Conservation (phyloP, 2,888 invertebrate genomes). For the Andrena dorsata region DNA sequence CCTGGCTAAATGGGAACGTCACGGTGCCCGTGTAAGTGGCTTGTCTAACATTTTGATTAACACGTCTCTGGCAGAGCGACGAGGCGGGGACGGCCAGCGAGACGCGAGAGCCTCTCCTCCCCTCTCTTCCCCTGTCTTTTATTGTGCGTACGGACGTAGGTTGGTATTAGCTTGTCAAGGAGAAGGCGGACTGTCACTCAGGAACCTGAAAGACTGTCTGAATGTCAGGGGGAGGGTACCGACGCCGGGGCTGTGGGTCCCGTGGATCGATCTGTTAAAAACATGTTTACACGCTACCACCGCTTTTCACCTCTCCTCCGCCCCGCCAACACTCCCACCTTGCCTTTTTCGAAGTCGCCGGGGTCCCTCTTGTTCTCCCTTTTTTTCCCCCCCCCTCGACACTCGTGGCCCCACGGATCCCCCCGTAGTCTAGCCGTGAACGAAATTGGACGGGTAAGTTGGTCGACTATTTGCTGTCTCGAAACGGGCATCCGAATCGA, state of each 20-base stretch:
- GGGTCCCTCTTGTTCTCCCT: conserved; percentile 9
- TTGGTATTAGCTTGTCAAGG: conserved; percentile 84
- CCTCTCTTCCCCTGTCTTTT: conserved; percentile 38
- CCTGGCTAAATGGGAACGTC: conserved; percentile 84
- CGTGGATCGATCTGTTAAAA: conserved; percentile 81
- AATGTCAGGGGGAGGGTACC: conserved; percentile 68
- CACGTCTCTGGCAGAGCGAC: conserved; percentile 80
- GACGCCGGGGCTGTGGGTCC: conserved; percentile 28
- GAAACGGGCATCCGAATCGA: conserved; percentile 24
- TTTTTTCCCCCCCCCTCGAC: conserved; percentile 16
- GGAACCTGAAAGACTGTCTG: conserved; percentile 74
- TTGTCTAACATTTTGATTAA: conserved; percentile 85
- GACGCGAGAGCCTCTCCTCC: conserved; percentile 69
- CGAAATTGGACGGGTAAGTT: conserved; percentile 55
- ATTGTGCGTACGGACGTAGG: conserved; percentile 75
- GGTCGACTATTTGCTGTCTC: conserved; percentile 55
- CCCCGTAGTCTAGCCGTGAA: conserved; percentile 30
- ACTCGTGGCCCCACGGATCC: conserved; percentile 30
- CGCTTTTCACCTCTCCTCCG: conserved; percentile 61
- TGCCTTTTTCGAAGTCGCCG: conserved; percentile 7
- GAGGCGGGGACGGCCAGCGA: conserved; percentile 63
- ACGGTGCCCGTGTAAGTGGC: conserved; percentile 84
- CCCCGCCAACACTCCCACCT: conserved; percentile 42
- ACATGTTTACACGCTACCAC: conserved; percentile 81
- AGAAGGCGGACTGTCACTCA: conserved; percentile 81